Base-by-base conservation (phyloP, 1,140 invertebrate genomes). In the Cydia amplana region DNA sequence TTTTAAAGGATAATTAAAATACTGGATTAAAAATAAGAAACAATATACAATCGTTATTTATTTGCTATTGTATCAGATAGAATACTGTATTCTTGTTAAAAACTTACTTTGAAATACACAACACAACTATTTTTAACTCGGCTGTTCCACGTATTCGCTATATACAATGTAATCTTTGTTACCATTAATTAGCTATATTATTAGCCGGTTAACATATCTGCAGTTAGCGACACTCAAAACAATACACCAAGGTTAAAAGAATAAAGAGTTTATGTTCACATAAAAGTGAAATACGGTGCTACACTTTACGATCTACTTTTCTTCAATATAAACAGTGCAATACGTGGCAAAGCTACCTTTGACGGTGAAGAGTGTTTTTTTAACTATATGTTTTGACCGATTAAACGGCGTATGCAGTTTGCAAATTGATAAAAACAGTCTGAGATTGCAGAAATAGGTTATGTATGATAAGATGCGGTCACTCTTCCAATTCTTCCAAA, bases 291-390 rank as follows among this genome's bases (percentile, higher is more conserved):
- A 70, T 6, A 7, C 36, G n/a, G 7, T 70, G n/a, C n/a, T n/a
- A 70, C 16, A 36, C 1, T 36, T 70, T 70, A 5, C n/a, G 32
- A 70, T 40, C 7, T 36, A 36, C 5, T 70, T 70, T 70, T n/a
- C 32, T 12, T 10, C 1, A 36, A 40, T 18, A 16, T n/a, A 70
- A 43, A 36, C 32, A 12, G 2, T 18, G n/a, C 16, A n/a, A 70
- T 6, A 70, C 65, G 65, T 70, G 65, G 28, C 65, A 40, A 70
- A 70, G n/a, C 4, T 18, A 70, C 65, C 65, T 70, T 23, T 40
- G 65, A 6, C 18, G 65, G 65, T 40, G 32, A 36, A 70, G 14
- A 43, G 16, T 40, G 65, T 70, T 70, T 6, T 70, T 36, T 7
- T 1, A 40, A 70, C 28, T 70, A 20, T 70, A 43, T 70, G 32